phyloP scores from a whole-genome alignment of 23 tunicate genomes.

The Styela plicata region DNA sequence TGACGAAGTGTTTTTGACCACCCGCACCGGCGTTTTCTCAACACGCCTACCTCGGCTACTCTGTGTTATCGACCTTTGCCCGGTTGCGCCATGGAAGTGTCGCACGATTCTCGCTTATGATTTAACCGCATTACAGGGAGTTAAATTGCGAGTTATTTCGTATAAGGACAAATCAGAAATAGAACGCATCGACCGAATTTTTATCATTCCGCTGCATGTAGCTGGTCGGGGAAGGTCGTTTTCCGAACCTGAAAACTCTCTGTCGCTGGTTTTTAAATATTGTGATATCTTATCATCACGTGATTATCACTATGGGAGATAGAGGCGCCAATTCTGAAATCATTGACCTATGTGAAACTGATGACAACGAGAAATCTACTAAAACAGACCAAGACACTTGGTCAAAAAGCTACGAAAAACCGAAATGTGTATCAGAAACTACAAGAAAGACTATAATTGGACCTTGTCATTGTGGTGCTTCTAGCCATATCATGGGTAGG shows the following conservation, averaged over 20 bases:
- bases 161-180: too few relatives aligned
- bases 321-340: neutral
- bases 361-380: neutral
- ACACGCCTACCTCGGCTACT: neutral
- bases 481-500: constrained; percentile 94
- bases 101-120: neutral
- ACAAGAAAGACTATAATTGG: constrained; percentile 29
- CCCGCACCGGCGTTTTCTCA: neutral
- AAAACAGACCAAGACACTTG: neutral
- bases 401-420: neutral
- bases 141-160: too few relatives aligned
- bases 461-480: constrained; percentile 57
- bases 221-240: too few relatives aligned
- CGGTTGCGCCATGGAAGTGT: neutral
- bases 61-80: neutral
- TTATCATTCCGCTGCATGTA: too few relatives aligned
- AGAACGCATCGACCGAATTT: too few relatives aligned
- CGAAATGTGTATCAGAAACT: neutral
- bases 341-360: neutral
- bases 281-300: neutral
- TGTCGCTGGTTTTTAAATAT: too few relatives aligned
- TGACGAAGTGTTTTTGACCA: neutral
- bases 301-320: neutral
- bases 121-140: too few relatives aligned
- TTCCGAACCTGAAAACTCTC: too few relatives aligned